Evolutionary conservation across 2,113 vertebrate genomes (phyloP), one percentile per base, ranked within the genome.

Genomic region (Hepsetus odoe): DNA sequence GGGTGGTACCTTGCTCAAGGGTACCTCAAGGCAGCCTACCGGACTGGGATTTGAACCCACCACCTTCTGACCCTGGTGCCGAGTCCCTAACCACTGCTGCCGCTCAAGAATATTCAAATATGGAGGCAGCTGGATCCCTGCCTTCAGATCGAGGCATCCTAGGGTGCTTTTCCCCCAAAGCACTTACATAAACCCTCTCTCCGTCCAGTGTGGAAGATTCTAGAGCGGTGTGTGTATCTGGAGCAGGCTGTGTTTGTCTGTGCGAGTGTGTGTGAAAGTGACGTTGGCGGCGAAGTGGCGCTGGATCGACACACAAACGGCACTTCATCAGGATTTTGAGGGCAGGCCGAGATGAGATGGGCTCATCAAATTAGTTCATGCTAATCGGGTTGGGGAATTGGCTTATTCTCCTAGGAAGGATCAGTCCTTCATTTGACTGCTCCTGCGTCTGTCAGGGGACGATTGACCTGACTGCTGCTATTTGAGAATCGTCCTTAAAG

Each of bases 331-430:
- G 62, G 75, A 65, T 90, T 90, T 90, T 86, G 86, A 91, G 92
- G 91, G 79, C 91, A 91, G 82, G 85, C 87, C 80, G 80, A 90
- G 89, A 86, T 83, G 72, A 77, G 74, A 91, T 91, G 90, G 35
- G 71, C 82, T 76, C 80, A 84, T 92, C 89, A 91, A 93, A 91
- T 93, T 90, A 92, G 92, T 88, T 83, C 89, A 86, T 83, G 87
- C 89, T 93, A 93, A 93, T 93, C 91, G 89, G 90, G 83, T 88
- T 85, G 87, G 91, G 91, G 91, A 93, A 78, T 91, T 84, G 76
- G 80, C 87, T 76, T 74, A 72, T 77, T 89, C 91, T 87, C 91
- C 58, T 67, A 82, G 86, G 90, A 87, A 76, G 79, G 74, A 61
- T 70, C 76, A 87, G 84, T 80, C 79, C 90, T 88, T 89, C 85